These are phyloP conservation scores for Tachysurus fulvidraco DNA, from an alignment of 2,113 vertebrate species.

Conservation along the genomic window DNA sequence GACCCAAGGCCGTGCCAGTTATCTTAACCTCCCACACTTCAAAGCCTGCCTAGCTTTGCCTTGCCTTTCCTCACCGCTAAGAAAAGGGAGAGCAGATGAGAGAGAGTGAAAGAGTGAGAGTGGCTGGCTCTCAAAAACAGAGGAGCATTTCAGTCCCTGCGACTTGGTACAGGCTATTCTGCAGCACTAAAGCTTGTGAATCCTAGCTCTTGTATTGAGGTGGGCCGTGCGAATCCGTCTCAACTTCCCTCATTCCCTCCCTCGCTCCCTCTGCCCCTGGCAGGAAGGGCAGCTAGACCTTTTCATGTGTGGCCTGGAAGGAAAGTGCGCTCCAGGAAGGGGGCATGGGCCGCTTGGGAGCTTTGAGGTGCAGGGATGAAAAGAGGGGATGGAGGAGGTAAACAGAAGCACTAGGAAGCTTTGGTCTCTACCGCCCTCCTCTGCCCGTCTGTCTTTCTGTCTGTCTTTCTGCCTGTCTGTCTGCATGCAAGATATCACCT, in stretches of 20 bases:
- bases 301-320: constrained; percentile 82
- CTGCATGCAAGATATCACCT: constrained; percentile 13
- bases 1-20: constrained; percentile 70
- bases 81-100: constrained; percentile 42
- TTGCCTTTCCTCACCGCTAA: constrained; percentile 53
- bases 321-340: constrained; percentile 84
- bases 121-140: constrained; percentile 73
- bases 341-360: constrained; percentile 71
- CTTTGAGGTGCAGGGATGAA: constrained; percentile 82
- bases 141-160: constrained; percentile 83
- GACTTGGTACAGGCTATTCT: constrained; percentile 72
- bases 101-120: not conserved
- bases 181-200: constrained; percentile 80
- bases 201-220: constrained; percentile 74
- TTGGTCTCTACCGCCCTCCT: constrained; percentile 47
- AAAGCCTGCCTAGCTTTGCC: constrained; percentile 63
- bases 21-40: constrained; percentile 85
- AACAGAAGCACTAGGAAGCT: constrained; percentile 77
- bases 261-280: constrained; percentile 69
- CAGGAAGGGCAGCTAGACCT: constrained; percentile 78
- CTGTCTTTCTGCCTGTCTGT: not conserved
- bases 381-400: constrained; percentile 73
- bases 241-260: constrained; percentile 65
- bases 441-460: constrained; percentile 30
- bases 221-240: constrained; percentile 74